Conservation (phyloP, 2,888 invertebrate species). For the Drosophila borborema region DNA sequence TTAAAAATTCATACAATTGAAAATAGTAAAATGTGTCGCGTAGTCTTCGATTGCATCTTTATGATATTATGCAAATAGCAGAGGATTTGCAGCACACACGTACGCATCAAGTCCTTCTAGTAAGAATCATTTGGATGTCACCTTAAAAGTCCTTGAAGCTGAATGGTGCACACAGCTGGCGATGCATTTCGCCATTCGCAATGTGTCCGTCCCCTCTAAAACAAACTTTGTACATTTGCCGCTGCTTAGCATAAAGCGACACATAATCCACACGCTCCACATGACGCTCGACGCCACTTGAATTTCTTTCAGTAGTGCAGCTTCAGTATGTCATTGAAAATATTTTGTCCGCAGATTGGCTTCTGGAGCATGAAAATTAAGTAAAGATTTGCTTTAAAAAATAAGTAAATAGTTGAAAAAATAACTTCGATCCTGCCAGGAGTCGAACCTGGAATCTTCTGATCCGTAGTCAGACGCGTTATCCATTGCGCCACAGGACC, state of each 20-base stretch:
- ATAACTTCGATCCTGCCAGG: constrained; percentile 70
- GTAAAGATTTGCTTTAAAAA: not conserved
- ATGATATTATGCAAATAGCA: constrained; percentile 50
- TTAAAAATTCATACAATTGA: not conserved
- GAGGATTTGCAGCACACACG: constrained; percentile 10
- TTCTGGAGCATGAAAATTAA: not conserved
- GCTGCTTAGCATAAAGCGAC: constrained; percentile 53
- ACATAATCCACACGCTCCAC: constrained; percentile 54
- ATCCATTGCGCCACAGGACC: constrained; percentile 85
- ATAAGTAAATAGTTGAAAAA: not conserved
- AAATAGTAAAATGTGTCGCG: constrained; percentile 6
- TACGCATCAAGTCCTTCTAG: constrained; percentile 23
- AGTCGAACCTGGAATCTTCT: constrained; percentile 85
- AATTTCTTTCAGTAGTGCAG: constrained; percentile 43
- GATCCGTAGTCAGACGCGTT: constrained; percentile 85
- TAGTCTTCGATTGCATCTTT: constrained; percentile 19
- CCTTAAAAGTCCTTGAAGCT: constrained; percentile 53
- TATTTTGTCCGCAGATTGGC: not conserved
- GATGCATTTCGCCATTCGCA: not conserved
- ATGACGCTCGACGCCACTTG: constrained; percentile 46
- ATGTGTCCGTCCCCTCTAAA: not conserved
- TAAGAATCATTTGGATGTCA: constrained; percentile 36
- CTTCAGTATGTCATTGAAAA: constrained; percentile 19
- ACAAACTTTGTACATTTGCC: constrained; percentile 8
- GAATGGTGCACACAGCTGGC: constrained; percentile 30